phyloP scores from a whole-genome alignment of 2,797 vertebrate species.

The Arnoldichthys spilopterus region DNA sequence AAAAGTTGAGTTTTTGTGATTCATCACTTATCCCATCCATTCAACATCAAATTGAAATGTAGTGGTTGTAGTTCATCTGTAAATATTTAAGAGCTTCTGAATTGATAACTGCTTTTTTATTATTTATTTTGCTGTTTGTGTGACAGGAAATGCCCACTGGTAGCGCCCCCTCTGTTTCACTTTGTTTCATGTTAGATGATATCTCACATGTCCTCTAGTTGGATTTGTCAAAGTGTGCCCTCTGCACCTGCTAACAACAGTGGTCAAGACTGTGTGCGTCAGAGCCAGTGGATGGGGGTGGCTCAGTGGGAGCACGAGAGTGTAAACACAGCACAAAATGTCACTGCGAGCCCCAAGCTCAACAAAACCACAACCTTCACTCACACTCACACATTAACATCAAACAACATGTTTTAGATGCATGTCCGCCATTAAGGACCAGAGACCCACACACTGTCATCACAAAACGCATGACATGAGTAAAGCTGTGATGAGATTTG shows the following conservation, averaged over 20 bases:
- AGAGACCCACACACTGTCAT: conserved; percentile 46
- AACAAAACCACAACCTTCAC: conserved; percentile 33
- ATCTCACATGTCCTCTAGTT: not conserved
- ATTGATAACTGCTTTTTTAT: not conserved
- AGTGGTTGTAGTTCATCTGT: no score
- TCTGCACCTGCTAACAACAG: conserved; percentile 10
- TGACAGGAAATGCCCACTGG: conserved; percentile 12
- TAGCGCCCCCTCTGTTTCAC: conserved; percentile 15
- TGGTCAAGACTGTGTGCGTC: conserved; percentile 53
- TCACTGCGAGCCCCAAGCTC: conserved; percentile 29
- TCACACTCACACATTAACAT: conserved; percentile 60
- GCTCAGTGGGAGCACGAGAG: conserved; percentile 27
- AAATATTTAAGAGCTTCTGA: no score
- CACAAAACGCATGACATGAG: not conserved
- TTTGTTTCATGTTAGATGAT: not conserved
- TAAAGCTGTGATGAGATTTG: not conserved
- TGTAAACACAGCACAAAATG: conserved; percentile 49
- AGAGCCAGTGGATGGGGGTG: conserved; percentile 31
- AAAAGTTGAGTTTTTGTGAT: no score
- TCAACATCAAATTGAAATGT: no score
- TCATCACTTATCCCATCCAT: no score
- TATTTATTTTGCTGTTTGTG: not conserved
- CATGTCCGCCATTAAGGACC: conserved; percentile 17
- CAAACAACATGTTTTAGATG: conserved; percentile 59
- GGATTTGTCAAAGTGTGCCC: conserved; percentile 14